Evolutionary conservation across 2,888 invertebrate species (phyloP).

Genomic region (Caenorhabditis sp.): DNA sequence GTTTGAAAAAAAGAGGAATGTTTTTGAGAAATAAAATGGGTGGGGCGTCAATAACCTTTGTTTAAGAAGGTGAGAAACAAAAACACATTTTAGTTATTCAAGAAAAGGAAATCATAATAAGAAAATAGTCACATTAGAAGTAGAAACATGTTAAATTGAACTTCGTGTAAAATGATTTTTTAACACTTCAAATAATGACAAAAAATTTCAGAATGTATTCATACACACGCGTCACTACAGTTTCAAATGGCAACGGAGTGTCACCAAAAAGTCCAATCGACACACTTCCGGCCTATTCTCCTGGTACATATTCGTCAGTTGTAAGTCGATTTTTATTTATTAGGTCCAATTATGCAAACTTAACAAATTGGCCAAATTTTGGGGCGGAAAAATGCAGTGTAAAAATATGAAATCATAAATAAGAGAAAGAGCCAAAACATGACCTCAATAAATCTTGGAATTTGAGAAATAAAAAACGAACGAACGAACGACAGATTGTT

Average conservation of each 20-base stretch:
- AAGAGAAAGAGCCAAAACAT: background rate
- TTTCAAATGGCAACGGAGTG: conserved; percentile 11
- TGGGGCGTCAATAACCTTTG: too few species aligned
- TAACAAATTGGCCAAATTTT: background rate
- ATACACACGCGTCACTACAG: conserved; percentile 27
- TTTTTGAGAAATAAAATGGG: too few species aligned
- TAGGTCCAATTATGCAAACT: background rate
- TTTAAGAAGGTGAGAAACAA: too few species aligned
- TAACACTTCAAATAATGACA: too few species aligned
- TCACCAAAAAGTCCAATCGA: conserved; percentile 28
- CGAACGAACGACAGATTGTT: background rate
- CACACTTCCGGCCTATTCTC: conserved; percentile 27
- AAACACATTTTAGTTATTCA: too few species aligned
- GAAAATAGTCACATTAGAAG: too few species aligned
- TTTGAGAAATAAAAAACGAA: background rate
- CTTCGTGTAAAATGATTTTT: too few species aligned
- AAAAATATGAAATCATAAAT: background rate
- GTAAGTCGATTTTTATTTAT: conserved; percentile 2
- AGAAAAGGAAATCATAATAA: too few species aligned
- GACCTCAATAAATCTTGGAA: background rate
- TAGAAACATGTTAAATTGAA: too few species aligned
- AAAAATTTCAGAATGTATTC: conserved; percentile 18
- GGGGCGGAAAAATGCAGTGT: background rate
- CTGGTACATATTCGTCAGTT: conserved; percentile 24
- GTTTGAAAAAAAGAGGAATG: too few species aligned